A percentile compares a stretch with the other conserved stretches of the same genome.
Evolutionary conservation across 1,140 invertebrate genomes (phyloP).

Genomic region (Saccostrea echinata): DNA sequence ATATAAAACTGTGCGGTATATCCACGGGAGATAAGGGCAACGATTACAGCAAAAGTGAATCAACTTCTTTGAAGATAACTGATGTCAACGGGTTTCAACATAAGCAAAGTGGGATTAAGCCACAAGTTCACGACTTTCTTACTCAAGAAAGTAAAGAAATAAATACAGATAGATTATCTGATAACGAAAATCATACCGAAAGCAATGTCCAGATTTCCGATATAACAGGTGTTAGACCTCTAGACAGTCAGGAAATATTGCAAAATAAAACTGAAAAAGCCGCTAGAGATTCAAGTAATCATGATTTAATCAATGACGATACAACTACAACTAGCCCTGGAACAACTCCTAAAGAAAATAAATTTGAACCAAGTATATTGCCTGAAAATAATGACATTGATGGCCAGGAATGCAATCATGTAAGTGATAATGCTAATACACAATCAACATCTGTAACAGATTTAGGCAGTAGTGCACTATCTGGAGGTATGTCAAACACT

Average conservation of each 20-base stretch:
- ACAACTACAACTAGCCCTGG: neutral
- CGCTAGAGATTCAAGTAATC: neutral
- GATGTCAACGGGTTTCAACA: conserved; percentile 19
- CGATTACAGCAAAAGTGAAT: conserved; percentile 38
- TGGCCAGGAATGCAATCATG: conserved; percentile 12
- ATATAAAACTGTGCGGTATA: conserved; percentile 36
- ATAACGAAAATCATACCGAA: conserved; percentile 18
- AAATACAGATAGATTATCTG: conserved; percentile 21
- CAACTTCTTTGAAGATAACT: conserved; percentile 6
- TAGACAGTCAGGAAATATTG: neutral
- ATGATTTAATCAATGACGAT: neutral
- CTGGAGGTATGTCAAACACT: conserved; percentile 18
- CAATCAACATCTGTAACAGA: conserved; percentile 34
- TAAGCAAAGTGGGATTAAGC: conserved; percentile 25
- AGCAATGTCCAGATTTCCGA: neutral
- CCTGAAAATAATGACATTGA: conserved; percentile 14
- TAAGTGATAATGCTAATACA: conserved; percentile 22
- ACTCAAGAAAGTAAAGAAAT: neutral
- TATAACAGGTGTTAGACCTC: conserved; percentile 7
- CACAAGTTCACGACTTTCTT: neutral
- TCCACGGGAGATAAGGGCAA: conserved; percentile 21
- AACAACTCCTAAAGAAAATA: conserved; percentile 4
- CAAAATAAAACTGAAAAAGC: neutral
- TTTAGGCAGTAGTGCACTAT: conserved; percentile 7
- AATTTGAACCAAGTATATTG: neutral